These are phyloP conservation scores for Pyrgilauda ruficollis DNA, from an alignment of 2,113 vertebrate species.

Conservation along the genomic window DNA sequence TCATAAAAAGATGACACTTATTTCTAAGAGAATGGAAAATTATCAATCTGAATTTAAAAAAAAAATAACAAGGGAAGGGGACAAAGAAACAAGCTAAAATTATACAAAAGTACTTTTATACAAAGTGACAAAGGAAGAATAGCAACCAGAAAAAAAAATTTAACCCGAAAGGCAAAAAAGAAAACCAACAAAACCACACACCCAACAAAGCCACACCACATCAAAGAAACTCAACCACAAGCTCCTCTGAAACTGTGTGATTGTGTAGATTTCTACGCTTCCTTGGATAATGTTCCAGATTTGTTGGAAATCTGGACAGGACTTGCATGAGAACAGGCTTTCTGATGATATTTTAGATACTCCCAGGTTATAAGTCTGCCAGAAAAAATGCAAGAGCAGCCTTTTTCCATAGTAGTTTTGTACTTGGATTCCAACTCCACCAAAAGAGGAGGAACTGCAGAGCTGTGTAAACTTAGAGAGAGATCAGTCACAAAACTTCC, in stretches of 20 bases:
- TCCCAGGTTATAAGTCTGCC: not conserved
- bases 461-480: not conserved
- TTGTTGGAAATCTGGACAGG: not conserved
- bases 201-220: not conserved
- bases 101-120: not conserved
- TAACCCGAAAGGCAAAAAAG: not conserved
- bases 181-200: not conserved
- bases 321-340: not conserved
- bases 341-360: not conserved
- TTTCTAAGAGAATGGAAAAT: not conserved
- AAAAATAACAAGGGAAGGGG: not conserved
- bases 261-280: not conserved
- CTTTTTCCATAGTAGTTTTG: not conserved
- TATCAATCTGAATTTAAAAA: not conserved
- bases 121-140: not conserved
- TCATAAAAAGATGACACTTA: not conserved
- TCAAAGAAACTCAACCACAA: not conserved
- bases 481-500: not conserved
- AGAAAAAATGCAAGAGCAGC: conserved; percentile 10
- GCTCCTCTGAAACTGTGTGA: not conserved
- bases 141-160: not conserved
- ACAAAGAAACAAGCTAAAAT: not conserved
- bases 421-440: not conserved
- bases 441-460: not conserved
- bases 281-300: not conserved